Base-by-base conservation (phyloP, 1,140 invertebrate genomes). In the Drosophila pallidifrons region DNA sequence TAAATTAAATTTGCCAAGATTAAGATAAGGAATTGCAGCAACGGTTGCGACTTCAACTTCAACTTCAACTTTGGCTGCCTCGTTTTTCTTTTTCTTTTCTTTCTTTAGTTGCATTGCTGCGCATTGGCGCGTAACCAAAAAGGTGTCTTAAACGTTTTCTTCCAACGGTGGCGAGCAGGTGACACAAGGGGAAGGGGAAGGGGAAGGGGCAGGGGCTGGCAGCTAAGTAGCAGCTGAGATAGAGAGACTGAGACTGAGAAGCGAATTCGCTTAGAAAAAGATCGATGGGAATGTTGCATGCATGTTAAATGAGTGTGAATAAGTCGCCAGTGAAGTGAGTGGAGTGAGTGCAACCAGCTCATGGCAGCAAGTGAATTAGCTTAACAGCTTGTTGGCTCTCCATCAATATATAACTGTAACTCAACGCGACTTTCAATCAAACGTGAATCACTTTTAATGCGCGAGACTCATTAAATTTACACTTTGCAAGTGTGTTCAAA, bases 1-100 rank as follows among this genome's bases (percentile, higher is more conserved):
- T 89, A 89, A 89, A 89, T 89, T 89, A 81, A 89, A 89, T 90
- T 89, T 89, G 81, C 85, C 78, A 65, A 81, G 85, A 89, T 89
- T 89, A 89, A 89, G 85, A 89, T 89, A 89, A 89, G 75, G 60
- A 85, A 89, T 71, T 81, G 77, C 83, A 82, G 35, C 32, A 35
- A 28, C 43, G 16, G 25, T 43, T 46, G 41, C 46, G 15, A 16
- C 65, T 25, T 30, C 61, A 20, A 11, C 70, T 20, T 20, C 20
- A 20, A 20, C 20, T 20, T 20, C 20, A 20, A 20, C 20, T 20
- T 20, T 20, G 20, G 3, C 20, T 20, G 20, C 20, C 20, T 20
- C 20, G 20, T 20, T 20, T 20, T 20, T 20, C 20, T 20, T 20
- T 20, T 20, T 20, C 3, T 20, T 20, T 20, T 20, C 49, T 67